Evolutionary conservation across 1,140 invertebrate genomes (phyloP).

Genomic region (Pomacea maculata): DNA sequence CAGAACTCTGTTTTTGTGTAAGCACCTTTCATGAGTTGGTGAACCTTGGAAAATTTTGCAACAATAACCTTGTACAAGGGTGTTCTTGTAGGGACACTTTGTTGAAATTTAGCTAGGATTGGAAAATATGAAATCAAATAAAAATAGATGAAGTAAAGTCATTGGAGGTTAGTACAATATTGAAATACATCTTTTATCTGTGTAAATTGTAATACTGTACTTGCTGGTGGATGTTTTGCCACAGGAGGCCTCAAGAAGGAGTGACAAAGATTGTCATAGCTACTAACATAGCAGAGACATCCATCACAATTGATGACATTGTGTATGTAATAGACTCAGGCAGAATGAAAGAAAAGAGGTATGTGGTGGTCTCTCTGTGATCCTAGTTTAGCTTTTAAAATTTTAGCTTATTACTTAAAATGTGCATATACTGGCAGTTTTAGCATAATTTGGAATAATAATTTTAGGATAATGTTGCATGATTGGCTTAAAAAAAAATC

Average conservation of each 20-base stretch:
- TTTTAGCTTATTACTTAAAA: background rate
- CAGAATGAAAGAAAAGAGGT: conserved; percentile 73
- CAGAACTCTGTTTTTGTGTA: conserved; percentile 75
- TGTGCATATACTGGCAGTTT: background rate
- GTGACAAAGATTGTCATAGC: conserved; percentile 67
- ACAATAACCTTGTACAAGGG: no score
- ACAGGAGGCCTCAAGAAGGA: conserved; percentile 56
- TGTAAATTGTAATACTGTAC: no score
- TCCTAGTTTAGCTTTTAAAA: background rate
- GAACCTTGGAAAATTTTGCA: no score
- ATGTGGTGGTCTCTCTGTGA: background rate
- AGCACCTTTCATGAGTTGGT: conserved; percentile 33
- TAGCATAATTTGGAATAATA: no score
- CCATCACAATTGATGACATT: conserved; percentile 90
- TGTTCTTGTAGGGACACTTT: no score
- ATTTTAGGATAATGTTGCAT: no score
- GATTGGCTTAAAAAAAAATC: no score
- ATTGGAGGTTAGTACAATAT: no score
- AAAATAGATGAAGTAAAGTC: no score
- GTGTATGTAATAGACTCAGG: conserved; percentile 87
- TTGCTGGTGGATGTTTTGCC: conserved; percentile 5
- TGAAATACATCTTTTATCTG: no score
- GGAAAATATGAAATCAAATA: no score
- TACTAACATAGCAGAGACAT: conserved; percentile 68
- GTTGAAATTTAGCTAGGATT: no score